Base-by-base conservation (phyloP, 2,888 invertebrate genomes). In the Melinaea marsaeus region DNA sequence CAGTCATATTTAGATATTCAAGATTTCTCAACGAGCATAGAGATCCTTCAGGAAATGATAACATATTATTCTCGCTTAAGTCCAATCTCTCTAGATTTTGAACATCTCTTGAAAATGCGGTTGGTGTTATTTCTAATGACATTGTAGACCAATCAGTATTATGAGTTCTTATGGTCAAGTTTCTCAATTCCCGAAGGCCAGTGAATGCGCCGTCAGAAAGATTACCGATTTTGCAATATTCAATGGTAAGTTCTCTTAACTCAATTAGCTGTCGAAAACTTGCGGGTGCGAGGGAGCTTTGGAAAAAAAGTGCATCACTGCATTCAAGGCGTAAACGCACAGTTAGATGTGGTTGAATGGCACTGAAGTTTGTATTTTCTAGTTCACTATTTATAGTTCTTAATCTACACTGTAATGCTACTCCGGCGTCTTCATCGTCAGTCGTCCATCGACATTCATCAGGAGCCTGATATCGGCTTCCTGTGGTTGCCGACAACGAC, bases 71-170 rank as follows among this genome's bases (percentile, higher is more conserved):
- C 84, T 95, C 94, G 69, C 94, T 94, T 13, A 96, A 86, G 83
- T 96, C 95, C 70, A 96, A 88, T 72, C 94, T 91, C 80, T 95
- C 95, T 67, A 96, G 87, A 71, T 94, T 92, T 69, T 93, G 92
- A 22, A 95, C 92, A 75, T 95, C 95, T 74, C 94, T 93, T 67
- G 94, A 93, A 81, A 95, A 95, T 48, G 95, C 95, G 60, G 94
- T 93, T 13, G 93, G 92, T 51, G 95, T 94, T 68, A 96, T 92
- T 79, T 95, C 95, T 68, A 96, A 90, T 61, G 95, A 93, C 93
- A 95, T 95, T 60, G 95, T 94, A 51, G 95, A 94, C 95, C 95
- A 95, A 79, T 95, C 95, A 54, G 95, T 95, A 85, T 96, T 96
- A 86, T 96, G 95, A 59, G 96, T 96, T 75, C 95, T 92, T 70